A percentile compares a stretch with the other conserved stretches of the same genome.
phyloP scores from a whole-genome alignment of 2,113 vertebrate genomes.

The Leptodactylus fuscus region DNA sequence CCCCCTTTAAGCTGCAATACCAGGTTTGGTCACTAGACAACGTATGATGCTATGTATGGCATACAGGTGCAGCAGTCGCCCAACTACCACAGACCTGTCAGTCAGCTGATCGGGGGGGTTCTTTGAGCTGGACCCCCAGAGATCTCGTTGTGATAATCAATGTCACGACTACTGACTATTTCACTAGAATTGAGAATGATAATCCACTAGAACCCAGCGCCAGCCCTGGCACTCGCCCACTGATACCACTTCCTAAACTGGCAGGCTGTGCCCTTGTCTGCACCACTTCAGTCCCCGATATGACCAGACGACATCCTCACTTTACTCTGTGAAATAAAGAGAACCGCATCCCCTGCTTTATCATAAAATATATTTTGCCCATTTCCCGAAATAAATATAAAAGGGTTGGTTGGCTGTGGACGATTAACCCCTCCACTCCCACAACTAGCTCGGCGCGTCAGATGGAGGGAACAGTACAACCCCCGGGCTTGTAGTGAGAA shows the following conservation, averaged over 20 bases:
- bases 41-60: no score
- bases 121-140: no score
- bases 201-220: not conserved
- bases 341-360: not conserved
- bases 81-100: no score
- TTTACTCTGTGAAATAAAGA: not conserved
- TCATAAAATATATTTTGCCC: constrained; percentile 4
- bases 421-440: not conserved
- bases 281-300: not conserved
- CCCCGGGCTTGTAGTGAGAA: not conserved
- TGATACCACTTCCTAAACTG: no score
- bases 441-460: not conserved
- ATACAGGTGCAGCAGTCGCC: no score
- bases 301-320: not conserved
- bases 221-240: not conserved
- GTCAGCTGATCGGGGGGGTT: no score
- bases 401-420: not conserved
- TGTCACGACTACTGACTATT: no score
- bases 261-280: not conserved
- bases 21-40: no score
- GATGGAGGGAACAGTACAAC: not conserved
- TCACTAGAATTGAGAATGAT: no score
- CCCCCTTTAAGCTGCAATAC: no score
- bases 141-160: no score
- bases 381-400: constrained; percentile 19